These are phyloP conservation scores for Eupithecia inturbata DNA, from an alignment of 2,888 invertebrate genomes.

Conservation along the genomic window DNA sequence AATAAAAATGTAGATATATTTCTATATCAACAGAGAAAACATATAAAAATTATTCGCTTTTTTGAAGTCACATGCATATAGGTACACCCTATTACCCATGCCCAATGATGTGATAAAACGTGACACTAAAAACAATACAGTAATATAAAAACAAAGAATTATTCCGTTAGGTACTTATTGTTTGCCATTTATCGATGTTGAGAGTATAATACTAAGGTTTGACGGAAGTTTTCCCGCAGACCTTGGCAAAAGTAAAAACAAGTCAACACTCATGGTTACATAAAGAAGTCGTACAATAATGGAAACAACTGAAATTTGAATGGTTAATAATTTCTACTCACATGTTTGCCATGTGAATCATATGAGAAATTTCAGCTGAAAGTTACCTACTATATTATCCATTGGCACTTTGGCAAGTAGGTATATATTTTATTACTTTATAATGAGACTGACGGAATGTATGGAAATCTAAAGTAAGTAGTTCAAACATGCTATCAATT, in stretches of 20 bases:
- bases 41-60: too few species aligned
- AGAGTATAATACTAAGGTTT: slow-evolving; percentile 48
- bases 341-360: slow-evolving; percentile 33
- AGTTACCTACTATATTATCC: not conserved
- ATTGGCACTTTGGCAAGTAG: too few species aligned
- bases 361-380: not conserved
- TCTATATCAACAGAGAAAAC: too few species aligned
- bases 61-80: too few species aligned
- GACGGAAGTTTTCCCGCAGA: slow-evolving; percentile 57
- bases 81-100: too few species aligned
- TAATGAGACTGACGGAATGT: not conserved
- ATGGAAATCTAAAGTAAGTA: slow-evolving; percentile 2
- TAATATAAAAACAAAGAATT: slow-evolving; percentile 21
- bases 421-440: not conserved
- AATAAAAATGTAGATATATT: too few species aligned
- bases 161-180: slow-evolving; percentile 19
- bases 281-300: slow-evolving; percentile 57
- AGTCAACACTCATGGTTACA: slow-evolving; percentile 54
- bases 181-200: slow-evolving; percentile 34
- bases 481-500: slow-evolving; percentile 17
- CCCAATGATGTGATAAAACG: slow-evolving; percentile 25
- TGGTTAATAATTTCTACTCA: slow-evolving; percentile 59
- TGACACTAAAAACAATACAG: slow-evolving; percentile 30
- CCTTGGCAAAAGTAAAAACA: slow-evolving; percentile 56
- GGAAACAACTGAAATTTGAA: slow-evolving; percentile 52